phyloP scores from a whole-genome alignment of 2,888 invertebrate species.

The Caenorhabditis wallacei region DNA sequence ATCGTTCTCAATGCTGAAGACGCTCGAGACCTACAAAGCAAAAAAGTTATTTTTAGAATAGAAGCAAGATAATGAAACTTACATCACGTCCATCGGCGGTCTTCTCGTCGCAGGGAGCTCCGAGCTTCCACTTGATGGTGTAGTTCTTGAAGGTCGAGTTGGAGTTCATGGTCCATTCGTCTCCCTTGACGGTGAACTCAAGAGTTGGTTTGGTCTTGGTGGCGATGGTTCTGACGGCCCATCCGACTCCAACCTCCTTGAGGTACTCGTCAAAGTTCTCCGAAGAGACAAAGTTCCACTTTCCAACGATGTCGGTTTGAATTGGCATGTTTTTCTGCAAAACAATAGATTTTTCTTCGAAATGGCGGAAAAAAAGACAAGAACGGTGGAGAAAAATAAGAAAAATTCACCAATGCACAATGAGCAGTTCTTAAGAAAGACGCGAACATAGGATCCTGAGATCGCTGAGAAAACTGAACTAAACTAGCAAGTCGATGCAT shows the following conservation, averaged over 20 bases:
- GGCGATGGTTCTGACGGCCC: slow-evolving; percentile 80
- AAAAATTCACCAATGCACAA: slow-evolving; percentile 51
- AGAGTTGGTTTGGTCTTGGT: slow-evolving; percentile 79
- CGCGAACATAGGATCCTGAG: slow-evolving; percentile 27
- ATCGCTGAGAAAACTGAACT: slow-evolving; percentile 26
- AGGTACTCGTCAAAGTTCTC: slow-evolving; percentile 82
- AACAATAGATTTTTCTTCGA: too few relatives aligned
- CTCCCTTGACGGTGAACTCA: slow-evolving; percentile 76
- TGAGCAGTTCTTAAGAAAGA: slow-evolving; percentile 51
- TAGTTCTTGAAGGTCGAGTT: slow-evolving; percentile 82
- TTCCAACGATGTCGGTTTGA: slow-evolving; percentile 76
- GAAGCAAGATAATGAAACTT: slow-evolving; percentile 43
- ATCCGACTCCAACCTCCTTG: slow-evolving; percentile 80
- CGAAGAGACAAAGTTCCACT: slow-evolving; percentile 80
- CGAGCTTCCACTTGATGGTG: slow-evolving; percentile 78
- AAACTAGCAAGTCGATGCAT: slow-evolving; percentile 7
- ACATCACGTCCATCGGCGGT: slow-evolving; percentile 82
- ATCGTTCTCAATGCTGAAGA: slow-evolving; percentile 77
- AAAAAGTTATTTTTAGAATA: too few relatives aligned
- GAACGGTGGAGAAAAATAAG: background rate
- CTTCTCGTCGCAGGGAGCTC: slow-evolving; percentile 76
- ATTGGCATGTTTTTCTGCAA: slow-evolving; percentile 66
- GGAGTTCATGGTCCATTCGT: slow-evolving; percentile 79
- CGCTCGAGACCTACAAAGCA: slow-evolving; percentile 67
- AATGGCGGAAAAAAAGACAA: background rate